These are phyloP conservation scores for Melanotaenia nigrans DNA, from an alignment of 2,797 vertebrate genomes.

Conservation along the genomic window DNA sequence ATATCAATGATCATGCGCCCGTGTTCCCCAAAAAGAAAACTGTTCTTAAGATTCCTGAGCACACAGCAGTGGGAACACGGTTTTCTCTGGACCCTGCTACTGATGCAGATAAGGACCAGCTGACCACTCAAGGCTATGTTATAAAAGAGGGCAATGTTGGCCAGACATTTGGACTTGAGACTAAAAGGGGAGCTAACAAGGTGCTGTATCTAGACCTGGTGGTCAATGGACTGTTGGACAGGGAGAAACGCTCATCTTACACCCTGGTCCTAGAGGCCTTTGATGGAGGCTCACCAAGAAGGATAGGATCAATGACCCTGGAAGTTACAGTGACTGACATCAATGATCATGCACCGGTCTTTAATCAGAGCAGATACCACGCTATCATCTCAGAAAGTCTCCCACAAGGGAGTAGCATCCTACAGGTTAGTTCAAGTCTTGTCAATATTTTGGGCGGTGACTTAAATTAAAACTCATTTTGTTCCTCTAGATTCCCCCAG, in stretches of 20 bases:
- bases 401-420: slow-evolving; percentile 91
- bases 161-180: slow-evolving; percentile 91
- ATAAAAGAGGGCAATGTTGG: slow-evolving; percentile 91
- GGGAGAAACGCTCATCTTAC: slow-evolving; percentile 90
- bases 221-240: slow-evolving; percentile 87
- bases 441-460: background rate
- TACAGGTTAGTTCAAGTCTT: slow-evolving; percentile 82
- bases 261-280: slow-evolving; percentile 90
- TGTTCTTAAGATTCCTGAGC: slow-evolving; percentile 90
- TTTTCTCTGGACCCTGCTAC: slow-evolving; percentile 93
- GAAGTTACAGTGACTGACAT: slow-evolving; percentile 92
- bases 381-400: slow-evolving; percentile 94
- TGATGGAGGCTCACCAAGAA: slow-evolving; percentile 90
- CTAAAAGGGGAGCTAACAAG: slow-evolving; percentile 87
- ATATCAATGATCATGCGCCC: slow-evolving; percentile 95
- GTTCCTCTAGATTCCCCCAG: background rate
- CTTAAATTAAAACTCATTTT: background rate
- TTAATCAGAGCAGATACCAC: slow-evolving; percentile 97
- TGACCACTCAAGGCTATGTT: slow-evolving; percentile 92
- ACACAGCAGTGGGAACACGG: slow-evolving; percentile 89
- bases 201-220: slow-evolving; percentile 91
- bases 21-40: slow-evolving; percentile 85
- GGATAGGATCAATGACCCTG: slow-evolving; percentile 89
- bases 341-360: slow-evolving; percentile 93
- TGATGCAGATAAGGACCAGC: slow-evolving; percentile 89